Evolutionary conservation across 2,113 vertebrate genomes (phyloP).

Genomic region (Rhizomys pruinosus): DNA sequence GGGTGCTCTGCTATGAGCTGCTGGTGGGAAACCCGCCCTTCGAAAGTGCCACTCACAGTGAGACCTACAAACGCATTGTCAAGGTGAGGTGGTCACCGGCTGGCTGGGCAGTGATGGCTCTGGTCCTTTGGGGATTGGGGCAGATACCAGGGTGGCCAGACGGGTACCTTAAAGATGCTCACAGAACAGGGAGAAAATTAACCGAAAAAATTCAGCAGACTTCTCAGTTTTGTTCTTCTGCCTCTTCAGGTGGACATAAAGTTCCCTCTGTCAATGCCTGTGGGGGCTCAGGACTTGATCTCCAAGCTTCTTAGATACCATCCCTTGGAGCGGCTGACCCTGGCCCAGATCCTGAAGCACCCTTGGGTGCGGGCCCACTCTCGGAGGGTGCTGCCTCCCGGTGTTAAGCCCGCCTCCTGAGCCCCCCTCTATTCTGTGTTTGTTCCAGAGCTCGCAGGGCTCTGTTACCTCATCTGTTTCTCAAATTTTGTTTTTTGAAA

Average conservation of each 20-base stretch:
- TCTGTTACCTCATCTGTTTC: neutral
- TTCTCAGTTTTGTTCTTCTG: neutral
- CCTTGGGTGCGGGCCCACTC: slow-evolving; percentile 90
- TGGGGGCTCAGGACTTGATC: slow-evolving; percentile 89
- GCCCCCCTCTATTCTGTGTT: neutral
- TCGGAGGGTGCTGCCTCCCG: slow-evolving; percentile 87
- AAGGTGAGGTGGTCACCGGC: slow-evolving; percentile 72
- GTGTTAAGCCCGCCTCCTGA: neutral
- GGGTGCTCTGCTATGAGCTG: slow-evolving; percentile 93
- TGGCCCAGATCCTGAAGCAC: slow-evolving; percentile 88
- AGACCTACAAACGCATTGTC: slow-evolving; percentile 89
- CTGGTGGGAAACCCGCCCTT: slow-evolving; percentile 92
- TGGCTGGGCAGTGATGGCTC: too few species aligned
- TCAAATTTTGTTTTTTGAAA: neutral
- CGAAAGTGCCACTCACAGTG: slow-evolving; percentile 87
- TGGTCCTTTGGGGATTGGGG: neutral
- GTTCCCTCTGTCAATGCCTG: slow-evolving; percentile 86
- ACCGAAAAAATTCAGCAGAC: neutral
- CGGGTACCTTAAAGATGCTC: neutral
- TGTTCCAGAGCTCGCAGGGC: neutral
- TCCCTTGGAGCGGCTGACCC: slow-evolving; percentile 87
- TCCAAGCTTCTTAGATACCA: slow-evolving; percentile 89
- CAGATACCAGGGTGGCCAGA: neutral
- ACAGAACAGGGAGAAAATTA: neutral
- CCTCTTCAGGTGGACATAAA: slow-evolving; percentile 66